phyloP scores from a whole-genome alignment of 2,888 invertebrate species.

The Dastarcus helophoroides region DNA sequence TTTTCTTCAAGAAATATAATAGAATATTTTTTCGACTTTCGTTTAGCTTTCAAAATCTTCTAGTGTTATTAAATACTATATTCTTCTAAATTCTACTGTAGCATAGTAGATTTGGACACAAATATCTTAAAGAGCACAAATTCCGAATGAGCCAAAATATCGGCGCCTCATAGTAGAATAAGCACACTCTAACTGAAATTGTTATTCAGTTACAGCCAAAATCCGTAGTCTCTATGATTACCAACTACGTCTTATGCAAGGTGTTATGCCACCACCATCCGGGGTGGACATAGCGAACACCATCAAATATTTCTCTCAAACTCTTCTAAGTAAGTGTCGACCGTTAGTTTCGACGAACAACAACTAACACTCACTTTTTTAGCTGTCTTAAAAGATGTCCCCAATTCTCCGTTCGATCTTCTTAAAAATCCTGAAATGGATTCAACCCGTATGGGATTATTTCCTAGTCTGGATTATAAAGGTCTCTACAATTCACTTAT shows the following conservation, averaged over 20 bases:
- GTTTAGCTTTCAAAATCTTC: too few relatives aligned
- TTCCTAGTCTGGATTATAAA: slow-evolving; percentile 94
- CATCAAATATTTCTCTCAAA: slow-evolving; percentile 95
- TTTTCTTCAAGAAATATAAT: too few relatives aligned
- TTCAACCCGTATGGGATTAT: slow-evolving; percentile 74
- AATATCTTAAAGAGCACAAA: background rate
- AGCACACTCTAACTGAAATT: slow-evolving; percentile 1
- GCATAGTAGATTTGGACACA: too few relatives aligned
- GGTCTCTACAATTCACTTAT: slow-evolving; percentile 87
- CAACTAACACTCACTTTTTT: slow-evolving; percentile 18
- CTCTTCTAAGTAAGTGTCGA: slow-evolving; percentile 72
- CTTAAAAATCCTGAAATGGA: slow-evolving; percentile 81
- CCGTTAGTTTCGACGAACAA: background rate
- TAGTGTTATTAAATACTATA: too few relatives aligned
- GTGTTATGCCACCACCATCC: slow-evolving; percentile 82
- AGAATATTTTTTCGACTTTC: too few relatives aligned
- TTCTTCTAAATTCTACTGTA: too few relatives aligned
- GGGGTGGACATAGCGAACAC: slow-evolving; percentile 96
- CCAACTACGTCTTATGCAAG: slow-evolving; percentile 84
- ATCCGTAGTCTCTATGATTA: slow-evolving; percentile 94
- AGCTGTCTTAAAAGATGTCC: slow-evolving; percentile 96
- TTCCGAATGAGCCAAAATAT: background rate
- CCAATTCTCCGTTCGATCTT: slow-evolving; percentile 84
- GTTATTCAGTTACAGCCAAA: slow-evolving; percentile 82
- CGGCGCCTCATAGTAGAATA: too few relatives aligned